Evolutionary conservation across 2,113 vertebrate species (phyloP), one percentile per base, ranked within the genome.

Genomic region (Tragelaphus buxtoni): DNA sequence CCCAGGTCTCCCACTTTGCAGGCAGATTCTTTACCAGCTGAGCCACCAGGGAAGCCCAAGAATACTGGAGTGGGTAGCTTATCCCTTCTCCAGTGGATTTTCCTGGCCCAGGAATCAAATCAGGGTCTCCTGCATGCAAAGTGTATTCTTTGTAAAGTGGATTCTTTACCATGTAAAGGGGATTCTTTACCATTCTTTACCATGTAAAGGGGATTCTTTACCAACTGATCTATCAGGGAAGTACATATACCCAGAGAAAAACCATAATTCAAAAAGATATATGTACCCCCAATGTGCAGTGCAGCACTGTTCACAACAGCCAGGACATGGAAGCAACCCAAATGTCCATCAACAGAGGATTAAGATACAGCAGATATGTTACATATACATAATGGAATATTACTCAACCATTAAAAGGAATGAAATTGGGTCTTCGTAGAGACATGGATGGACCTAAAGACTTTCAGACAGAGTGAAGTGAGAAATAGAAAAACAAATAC

Each of bases 61-160:
- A n/a, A 63, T 17, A n/a, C 14, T 63, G 61, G 30, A 63, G 14
- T 63, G 30, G 30, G 61, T n/a, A 63, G n/a, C 18, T 18, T 35
- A 22, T 69, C n/a, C 18, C 65, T 39, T 39, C n/a, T 39, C 18
- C n/a, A 39, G 65, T 5, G 65, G 65, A 39, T 11, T n/a, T 69
- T 69, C n/a, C 18, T 0, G 0, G 4, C 9, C 18, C 9, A 69
- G 65, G 65, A 69, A 69, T 69, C 9, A 5, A 69, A 69, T 18
- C 65, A 39, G n/a, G 65, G n/a, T 69, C 4, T 69, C 18, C n/a
- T 69, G 65, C n/a, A 11, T 39, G 18, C n/a, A 69, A 42, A 42
- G 42, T 6, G 42, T 5, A 42, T 42, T 42, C 5, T 42, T 42
- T 42, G 42, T 5, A 42, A 42, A 9, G 65, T 69, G n/a, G 18